phyloP scores from a whole-genome alignment of 2,113 vertebrate genomes.

The Dicaeum eximium region DNA sequence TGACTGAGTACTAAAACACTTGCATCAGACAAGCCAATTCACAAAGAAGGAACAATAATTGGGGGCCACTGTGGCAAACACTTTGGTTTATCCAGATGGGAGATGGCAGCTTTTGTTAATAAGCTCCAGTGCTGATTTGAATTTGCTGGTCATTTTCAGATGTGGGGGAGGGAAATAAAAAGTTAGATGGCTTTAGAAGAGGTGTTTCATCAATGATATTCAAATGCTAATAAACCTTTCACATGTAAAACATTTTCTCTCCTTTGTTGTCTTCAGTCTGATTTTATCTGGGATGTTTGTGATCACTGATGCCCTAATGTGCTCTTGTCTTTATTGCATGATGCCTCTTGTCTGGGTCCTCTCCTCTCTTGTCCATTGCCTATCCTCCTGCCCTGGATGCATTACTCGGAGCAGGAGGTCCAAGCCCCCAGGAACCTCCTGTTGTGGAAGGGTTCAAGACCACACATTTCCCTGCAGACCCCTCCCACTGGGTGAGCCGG shows the following conservation, averaged over 20 bases:
- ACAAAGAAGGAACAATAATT: not conserved
- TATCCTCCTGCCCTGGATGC: not conserved
- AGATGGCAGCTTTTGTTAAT: not conserved
- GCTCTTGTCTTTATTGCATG: not conserved
- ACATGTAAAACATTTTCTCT: not conserved
- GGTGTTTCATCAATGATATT: not conserved
- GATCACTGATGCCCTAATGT: not conserved
- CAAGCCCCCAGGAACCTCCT: fast-evolving
- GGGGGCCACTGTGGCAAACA: fast-evolving
- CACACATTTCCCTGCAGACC: fast-evolving
- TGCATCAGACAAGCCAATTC: not conserved
- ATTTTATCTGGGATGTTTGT: not conserved
- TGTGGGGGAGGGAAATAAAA: not conserved
- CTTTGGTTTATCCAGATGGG: not conserved
- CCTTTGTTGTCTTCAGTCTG: not conserved
- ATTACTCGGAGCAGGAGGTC: fast-evolving
- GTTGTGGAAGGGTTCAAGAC: fast-evolving
- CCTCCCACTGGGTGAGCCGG: fast-evolving
- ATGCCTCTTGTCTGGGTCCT: not conserved
- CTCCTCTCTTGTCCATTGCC: not conserved
- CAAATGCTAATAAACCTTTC: not conserved
- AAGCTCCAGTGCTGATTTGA: not conserved
- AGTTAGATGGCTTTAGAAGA: not conserved
- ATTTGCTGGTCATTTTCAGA: not conserved
- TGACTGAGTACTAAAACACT: not conserved